Conservation (phyloP, 2,797 vertebrate genomes). For the Odontamblyopus rebecca region DNA sequence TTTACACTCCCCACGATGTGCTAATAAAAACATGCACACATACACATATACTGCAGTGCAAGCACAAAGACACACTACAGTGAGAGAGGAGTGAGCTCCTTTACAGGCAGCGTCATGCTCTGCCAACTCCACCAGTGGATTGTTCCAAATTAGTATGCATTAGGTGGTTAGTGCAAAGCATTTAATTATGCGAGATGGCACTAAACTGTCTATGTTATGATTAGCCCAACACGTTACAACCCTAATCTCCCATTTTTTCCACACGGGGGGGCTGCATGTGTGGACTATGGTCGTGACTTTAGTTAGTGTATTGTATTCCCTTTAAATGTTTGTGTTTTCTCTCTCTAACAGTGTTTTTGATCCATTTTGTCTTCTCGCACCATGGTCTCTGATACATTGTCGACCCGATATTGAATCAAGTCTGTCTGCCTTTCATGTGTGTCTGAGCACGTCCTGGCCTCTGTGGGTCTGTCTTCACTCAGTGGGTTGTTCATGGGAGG, state of each 20-base stretch:
- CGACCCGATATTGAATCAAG: constrained; percentile 57
- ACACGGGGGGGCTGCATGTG: constrained; percentile 9
- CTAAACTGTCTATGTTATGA: constrained; percentile 81
- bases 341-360: constrained; percentile 45
- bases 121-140: constrained; percentile 72
- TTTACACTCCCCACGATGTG: no score
- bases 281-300: constrained; percentile 35
- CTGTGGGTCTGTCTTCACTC: constrained; percentile 54
- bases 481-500: constrained; percentile 66
- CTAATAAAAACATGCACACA: not conserved
- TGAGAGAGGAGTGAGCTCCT: constrained; percentile 52
- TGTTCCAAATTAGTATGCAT: constrained; percentile 81
- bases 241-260: constrained; percentile 58
- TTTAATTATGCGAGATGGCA: constrained; percentile 82
- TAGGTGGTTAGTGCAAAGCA: constrained; percentile 77
- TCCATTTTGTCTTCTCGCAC: constrained; percentile 34
- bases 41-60: constrained; percentile 18
- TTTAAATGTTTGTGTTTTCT: constrained; percentile 47
- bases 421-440: constrained; percentile 54
- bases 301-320: constrained; percentile 38
- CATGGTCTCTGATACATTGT: constrained; percentile 55
- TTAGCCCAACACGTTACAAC: constrained; percentile 77
- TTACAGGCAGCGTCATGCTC: constrained; percentile 69
- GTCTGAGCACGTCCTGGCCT: constrained; percentile 46
- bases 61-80: constrained; percentile 1